A percentile compares a stretch with the other conserved stretches of the same genome.
phyloP scores from a whole-genome alignment of 2,888 invertebrate genomes.

The Camponotus fellah region DNA sequence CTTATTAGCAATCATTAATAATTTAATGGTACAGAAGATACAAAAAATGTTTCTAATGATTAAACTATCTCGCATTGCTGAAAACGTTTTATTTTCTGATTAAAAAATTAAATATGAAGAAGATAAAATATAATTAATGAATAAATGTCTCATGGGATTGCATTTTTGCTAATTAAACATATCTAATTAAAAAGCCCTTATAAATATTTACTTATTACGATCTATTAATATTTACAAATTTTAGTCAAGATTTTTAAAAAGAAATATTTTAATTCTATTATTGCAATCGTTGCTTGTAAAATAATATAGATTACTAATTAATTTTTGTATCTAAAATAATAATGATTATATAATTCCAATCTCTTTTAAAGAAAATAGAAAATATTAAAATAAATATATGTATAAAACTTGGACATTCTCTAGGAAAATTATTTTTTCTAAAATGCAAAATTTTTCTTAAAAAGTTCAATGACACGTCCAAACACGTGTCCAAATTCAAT shows the following conservation, averaged over 20 bases:
- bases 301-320: not conserved
- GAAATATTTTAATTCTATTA: not conserved
- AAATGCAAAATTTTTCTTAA: not conserved
- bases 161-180: not conserved
- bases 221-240: not conserved
- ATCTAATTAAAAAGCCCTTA: not conserved
- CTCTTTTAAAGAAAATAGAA: not conserved
- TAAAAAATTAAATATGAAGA: not conserved
- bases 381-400: not conserved
- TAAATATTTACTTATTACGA: not conserved
- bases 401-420: not conserved
- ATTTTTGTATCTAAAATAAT: not conserved
- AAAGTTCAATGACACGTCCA: constrained; percentile 23
- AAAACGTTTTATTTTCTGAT: not conserved
- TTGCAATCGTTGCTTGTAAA: not conserved
- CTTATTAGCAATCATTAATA: not conserved
- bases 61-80: not conserved
- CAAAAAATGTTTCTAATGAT: not conserved
- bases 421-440: constrained; percentile 21
- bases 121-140: not conserved
- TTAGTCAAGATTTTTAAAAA: not conserved
- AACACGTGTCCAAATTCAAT: too few relatives aligned
- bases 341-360: not conserved
- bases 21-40: not conserved
- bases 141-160: not conserved